Evolutionary conservation across 2,797 vertebrate species (phyloP).

Genomic region (Odontamblyopus rebecca): DNA sequence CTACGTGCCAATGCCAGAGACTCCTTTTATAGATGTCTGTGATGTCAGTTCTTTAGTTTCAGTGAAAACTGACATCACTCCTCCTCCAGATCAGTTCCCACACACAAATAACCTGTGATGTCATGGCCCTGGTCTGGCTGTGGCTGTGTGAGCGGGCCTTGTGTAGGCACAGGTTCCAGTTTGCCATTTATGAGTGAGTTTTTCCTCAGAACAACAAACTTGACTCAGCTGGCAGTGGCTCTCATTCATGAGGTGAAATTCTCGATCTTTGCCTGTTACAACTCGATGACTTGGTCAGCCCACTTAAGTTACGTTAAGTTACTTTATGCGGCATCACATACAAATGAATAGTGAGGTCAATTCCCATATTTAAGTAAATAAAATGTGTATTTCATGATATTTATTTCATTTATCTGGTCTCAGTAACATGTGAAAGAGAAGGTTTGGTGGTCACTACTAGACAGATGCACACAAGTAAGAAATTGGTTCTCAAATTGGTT

Average conservation of each 20-base stretch:
- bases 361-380: too few relatives aligned
- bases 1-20: slow-evolving; percentile 23
- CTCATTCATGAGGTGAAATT: background rate
- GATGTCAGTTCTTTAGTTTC: slow-evolving; percentile 41
- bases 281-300: too few relatives aligned
- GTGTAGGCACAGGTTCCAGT: slow-evolving; percentile 40
- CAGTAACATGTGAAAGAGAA: too few relatives aligned
- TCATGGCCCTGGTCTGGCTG: slow-evolving; percentile 37
- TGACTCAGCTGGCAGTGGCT: slow-evolving; percentile 7
- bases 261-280: too few relatives aligned
- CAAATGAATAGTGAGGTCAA: too few relatives aligned
- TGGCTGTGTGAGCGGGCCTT: slow-evolving; percentile 27
- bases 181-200: slow-evolving; percentile 35
- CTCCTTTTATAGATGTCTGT: slow-evolving; percentile 32
- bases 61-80: slow-evolving; percentile 42
- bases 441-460: too few relatives aligned
- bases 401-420: too few relatives aligned
- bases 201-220: slow-evolving; percentile 33
- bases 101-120: slow-evolving; percentile 52
- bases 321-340: too few relatives aligned
- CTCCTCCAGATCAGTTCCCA: slow-evolving; percentile 8
- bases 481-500: too few relatives aligned
- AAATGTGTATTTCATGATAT: too few relatives aligned
- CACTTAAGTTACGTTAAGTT: too few relatives aligned
- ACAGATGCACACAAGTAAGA: too few relatives aligned